These are phyloP conservation scores for Seriola aureovittata DNA, from an alignment of 2,113 vertebrate genomes.

Conservation along the genomic window DNA sequence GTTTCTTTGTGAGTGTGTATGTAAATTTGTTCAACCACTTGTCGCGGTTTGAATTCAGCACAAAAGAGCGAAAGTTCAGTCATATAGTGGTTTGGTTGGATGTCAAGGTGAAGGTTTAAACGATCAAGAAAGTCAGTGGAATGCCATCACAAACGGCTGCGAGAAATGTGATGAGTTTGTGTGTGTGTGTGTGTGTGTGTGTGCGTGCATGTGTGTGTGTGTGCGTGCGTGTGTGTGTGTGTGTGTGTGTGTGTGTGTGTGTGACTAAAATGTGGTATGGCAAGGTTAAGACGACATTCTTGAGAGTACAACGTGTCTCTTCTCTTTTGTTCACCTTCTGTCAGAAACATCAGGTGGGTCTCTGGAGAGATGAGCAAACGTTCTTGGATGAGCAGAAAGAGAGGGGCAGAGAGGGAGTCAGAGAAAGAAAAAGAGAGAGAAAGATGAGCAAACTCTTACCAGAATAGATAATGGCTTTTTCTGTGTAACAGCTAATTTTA, in stretches of 20 bases:
- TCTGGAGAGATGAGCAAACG: slow-evolving; percentile 65
- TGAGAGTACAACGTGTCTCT: slow-evolving; percentile 67
- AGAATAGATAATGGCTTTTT: slow-evolving; percentile 53
- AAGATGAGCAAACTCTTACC: slow-evolving; percentile 65
- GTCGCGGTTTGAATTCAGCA: slow-evolving; percentile 53
- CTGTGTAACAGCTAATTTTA: slow-evolving; percentile 10
- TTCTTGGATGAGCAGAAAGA: slow-evolving; percentile 50
- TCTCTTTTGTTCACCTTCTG: slow-evolving; percentile 72
- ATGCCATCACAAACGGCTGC: slow-evolving; percentile 27
- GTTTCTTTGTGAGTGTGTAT: slow-evolving; percentile 30
- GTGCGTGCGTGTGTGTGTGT: background rate
- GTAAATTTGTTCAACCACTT: slow-evolving; percentile 34
- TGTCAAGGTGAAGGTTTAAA: slow-evolving; percentile 41
- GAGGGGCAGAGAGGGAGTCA: slow-evolving; percentile 12
- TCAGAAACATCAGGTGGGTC: slow-evolving; percentile 79
- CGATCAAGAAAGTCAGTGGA: slow-evolving; percentile 19
- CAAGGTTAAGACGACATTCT: slow-evolving; percentile 62
- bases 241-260: slow-evolving; percentile 5
- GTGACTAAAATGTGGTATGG: slow-evolving; percentile 60
- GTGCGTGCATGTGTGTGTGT: background rate
- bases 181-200: slow-evolving; percentile 18
- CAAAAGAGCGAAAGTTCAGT: slow-evolving; percentile 48
- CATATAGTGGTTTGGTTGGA: slow-evolving; percentile 47
- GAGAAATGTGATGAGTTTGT: slow-evolving; percentile 1
- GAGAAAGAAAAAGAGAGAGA: background rate